Conservation (phyloP, 2,888 invertebrate genomes). For the Digitonthophagus gazella region DNA sequence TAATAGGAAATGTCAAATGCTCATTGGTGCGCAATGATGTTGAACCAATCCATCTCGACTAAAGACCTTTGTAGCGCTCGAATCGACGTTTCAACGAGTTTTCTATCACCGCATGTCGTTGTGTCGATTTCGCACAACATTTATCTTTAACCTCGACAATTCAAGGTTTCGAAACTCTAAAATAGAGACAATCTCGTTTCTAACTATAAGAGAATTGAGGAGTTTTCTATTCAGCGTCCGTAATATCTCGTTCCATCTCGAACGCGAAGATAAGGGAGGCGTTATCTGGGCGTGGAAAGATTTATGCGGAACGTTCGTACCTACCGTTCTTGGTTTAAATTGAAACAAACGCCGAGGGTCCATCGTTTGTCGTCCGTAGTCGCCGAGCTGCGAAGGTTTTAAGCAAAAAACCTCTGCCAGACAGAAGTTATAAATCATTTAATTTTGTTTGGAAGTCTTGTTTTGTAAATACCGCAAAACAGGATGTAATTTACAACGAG, state of each 20-base stretch:
- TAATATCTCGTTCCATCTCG: too few species aligned
- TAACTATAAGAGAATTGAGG: too few species aligned
- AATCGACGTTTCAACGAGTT: not conserved
- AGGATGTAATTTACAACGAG: slow-evolving; percentile 13
- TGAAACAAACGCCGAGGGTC: not conserved
- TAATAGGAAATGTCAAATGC: not conserved
- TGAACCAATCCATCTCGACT: not conserved
- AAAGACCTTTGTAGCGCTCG: not conserved
- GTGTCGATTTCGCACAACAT: not conserved
- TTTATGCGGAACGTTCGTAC: not conserved
- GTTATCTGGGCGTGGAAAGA: not conserved
- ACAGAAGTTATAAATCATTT: slow-evolving; percentile 17
- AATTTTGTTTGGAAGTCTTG: slow-evolving; percentile 7
- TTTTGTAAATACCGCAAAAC: slow-evolving; percentile 15
- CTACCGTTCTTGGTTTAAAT: not conserved
- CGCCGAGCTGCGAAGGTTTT: not conserved
- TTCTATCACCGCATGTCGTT: not conserved
- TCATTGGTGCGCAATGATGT: not conserved
- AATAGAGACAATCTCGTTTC: not conserved
- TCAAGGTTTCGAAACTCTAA: not conserved
- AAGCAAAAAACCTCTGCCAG: not conserved
- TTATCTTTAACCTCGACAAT: not conserved
- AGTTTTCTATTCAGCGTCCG: too few species aligned
- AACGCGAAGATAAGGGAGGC: not conserved
- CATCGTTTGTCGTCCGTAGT: not conserved